Evolutionary conservation across 2,797 vertebrate genomes (phyloP), one percentile per base, ranked within the genome.

Genomic region (Dicrostonyx torquatus): DNA sequence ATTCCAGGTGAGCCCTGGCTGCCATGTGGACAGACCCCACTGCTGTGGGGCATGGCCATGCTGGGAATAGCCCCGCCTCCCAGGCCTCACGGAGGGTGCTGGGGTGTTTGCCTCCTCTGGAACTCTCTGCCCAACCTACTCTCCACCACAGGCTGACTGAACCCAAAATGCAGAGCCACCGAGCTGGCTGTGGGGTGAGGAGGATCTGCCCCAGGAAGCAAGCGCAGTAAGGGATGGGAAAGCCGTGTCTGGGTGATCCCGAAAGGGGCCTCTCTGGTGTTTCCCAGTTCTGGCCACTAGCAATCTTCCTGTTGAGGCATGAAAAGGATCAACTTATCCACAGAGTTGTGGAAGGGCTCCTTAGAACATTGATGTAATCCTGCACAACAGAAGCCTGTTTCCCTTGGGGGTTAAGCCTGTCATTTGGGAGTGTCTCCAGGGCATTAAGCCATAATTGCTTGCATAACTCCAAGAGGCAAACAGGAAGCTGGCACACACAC

Each of bases 301-400:
- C 94, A 96, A 26, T 31, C 73, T 97, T 92, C 96, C 64, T 86
- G 55, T 43, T 13, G 20, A 55, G 85, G 92, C 80, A 34, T 3
- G 77, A 90, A 95, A 95, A 97, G 92, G 64, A 92, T 24, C 86
- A 43, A 31, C 2, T 55, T 62, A 24, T 97, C 50, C 90, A 97
- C 88, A 0, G 58, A 96, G 94, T n/a, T 91, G 72, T 84, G 84
- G 68, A 97, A 97, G 87, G 92, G 89, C 95, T 87, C 96, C 97
- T 97, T 94, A 94, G 97, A 97, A 93, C 2, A 0, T 84, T 96
- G 97, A 55, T 94, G 85, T 93, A 97, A 97, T 96, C 96, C 78
- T 98, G 97, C 95, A 87, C 89, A 98, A 96, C 94, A 98, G 97
- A 96, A 97, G 96, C 93, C 85, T 29, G 31, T 79, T 95, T 96